Evolutionary conservation across 2,797 vertebrate species (phyloP).

Genomic region (Channa striata): DNA sequence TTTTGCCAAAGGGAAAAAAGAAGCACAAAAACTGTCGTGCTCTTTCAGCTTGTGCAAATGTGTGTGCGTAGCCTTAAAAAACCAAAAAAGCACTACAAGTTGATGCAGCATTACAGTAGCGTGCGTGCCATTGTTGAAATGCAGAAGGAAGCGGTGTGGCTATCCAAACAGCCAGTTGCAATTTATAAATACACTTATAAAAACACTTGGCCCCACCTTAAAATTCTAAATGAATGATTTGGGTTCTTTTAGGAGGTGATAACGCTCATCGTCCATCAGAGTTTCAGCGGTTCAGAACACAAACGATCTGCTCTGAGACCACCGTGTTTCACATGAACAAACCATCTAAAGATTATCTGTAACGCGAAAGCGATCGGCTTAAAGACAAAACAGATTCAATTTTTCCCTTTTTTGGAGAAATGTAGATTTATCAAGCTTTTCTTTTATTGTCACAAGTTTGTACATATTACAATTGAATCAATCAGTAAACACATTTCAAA

Average conservation of each 20-base stretch:
- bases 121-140: too few species aligned
- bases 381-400: too few species aligned
- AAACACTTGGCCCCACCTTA: not conserved
- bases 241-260: constrained; percentile 19
- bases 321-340: constrained; percentile 13
- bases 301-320: constrained; percentile 7
- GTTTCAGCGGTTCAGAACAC: constrained; percentile 16
- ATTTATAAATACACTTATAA: constrained; percentile 9
- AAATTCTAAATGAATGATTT: constrained; percentile 18
- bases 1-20: constrained; percentile 4
- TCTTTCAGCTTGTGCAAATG: constrained; percentile 23
- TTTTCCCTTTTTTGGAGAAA: too few species aligned
- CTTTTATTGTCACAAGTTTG: too few species aligned
- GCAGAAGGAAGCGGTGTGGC: not conserved
- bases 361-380: constrained; percentile 6
- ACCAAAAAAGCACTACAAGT: not conserved
- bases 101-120: too few species aligned
- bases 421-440: too few species aligned
- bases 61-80: constrained; percentile 1
- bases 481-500: too few species aligned
- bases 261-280: constrained; percentile 10
- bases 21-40: constrained; percentile 13
- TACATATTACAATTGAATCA: too few species aligned
- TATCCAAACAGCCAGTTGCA: not conserved
- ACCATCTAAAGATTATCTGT: constrained; percentile 12